These are phyloP conservation scores for Volucella zonaria DNA, from an alignment of 2,888 invertebrate genomes.

Conservation along the genomic window DNA sequence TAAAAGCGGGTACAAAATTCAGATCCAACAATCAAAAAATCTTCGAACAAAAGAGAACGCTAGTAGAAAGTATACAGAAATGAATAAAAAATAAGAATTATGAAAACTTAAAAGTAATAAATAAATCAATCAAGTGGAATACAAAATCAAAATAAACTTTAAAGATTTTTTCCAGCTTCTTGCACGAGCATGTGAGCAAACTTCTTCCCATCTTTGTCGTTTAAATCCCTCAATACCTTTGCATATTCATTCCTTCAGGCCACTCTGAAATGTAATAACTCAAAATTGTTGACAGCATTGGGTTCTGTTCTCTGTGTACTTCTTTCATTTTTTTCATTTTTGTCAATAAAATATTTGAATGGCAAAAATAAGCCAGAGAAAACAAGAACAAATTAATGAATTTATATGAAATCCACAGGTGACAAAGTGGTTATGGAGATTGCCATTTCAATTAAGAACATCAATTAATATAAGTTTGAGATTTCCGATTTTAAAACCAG, in stretches of 20 bases:
- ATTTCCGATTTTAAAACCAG: too few species aligned
- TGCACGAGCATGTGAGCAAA: not conserved
- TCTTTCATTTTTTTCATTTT: slow-evolving; percentile 24
- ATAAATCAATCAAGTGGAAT: slow-evolving; percentile 47
- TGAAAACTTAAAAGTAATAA: slow-evolving; percentile 36
- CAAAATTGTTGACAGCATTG: slow-evolving; percentile 68
- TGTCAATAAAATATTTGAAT: slow-evolving; percentile 39
- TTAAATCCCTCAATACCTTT: slow-evolving; percentile 66
- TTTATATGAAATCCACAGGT: not conserved
- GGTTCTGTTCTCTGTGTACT: slow-evolving; percentile 37
- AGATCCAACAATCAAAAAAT: too few species aligned
- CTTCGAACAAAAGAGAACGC: too few species aligned
- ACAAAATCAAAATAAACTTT: slow-evolving; percentile 41
- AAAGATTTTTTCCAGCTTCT: slow-evolving; percentile 25
- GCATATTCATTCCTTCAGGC: slow-evolving; percentile 68
- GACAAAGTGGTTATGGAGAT: not conserved
- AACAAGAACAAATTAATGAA: not conserved
- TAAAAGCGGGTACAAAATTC: too few species aligned
- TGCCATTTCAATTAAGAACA: not conserved
- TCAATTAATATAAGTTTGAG: not conserved
- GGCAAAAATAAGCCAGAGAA: not conserved
- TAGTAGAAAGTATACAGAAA: slow-evolving; percentile 17
- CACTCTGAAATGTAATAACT: slow-evolving; percentile 70
- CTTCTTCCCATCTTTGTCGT: slow-evolving; percentile 17
- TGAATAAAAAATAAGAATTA: slow-evolving; percentile 39